phyloP scores from a whole-genome alignment of 1,140 invertebrate genomes.

The Trinorchestia longiramus region DNA sequence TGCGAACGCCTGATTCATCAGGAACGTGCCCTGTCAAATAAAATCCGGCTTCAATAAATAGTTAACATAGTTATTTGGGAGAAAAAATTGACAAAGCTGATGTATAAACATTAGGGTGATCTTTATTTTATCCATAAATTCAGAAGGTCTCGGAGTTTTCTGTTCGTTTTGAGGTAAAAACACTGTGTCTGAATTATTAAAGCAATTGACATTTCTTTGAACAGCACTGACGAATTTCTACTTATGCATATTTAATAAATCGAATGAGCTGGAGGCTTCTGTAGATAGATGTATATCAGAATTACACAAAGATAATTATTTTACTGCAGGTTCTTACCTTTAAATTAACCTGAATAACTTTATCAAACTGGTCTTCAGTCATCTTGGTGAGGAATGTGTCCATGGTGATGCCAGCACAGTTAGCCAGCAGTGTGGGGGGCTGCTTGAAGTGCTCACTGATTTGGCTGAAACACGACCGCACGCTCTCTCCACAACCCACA shows the following conservation, averaged over 20 bases:
- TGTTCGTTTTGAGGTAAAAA: no score
- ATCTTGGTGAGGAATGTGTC: slow-evolving; percentile 63
- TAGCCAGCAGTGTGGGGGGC: slow-evolving; percentile 60
- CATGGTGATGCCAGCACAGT: slow-evolving; percentile 63
- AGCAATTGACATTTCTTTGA: no score
- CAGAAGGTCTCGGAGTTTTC: no score
- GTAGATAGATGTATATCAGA: no score
- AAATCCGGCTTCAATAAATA: not conserved
- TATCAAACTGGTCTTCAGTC: slow-evolving; percentile 67
- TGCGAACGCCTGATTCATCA: slow-evolving; percentile 15
- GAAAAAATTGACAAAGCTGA: not conserved
- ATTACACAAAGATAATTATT: not conserved
- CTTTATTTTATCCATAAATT: no score
- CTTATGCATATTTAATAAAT: no score
- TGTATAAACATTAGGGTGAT: no score
- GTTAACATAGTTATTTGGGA: not conserved
- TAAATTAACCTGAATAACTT: slow-evolving; percentile 88
- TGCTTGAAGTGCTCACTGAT: slow-evolving; percentile 49
- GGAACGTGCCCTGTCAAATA: not conserved
- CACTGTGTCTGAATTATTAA: no score
- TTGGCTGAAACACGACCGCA: slow-evolving; percentile 44
- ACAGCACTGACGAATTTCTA: no score
- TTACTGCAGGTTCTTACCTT: slow-evolving; percentile 74
- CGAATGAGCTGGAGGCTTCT: no score
- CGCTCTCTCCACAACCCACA: slow-evolving; percentile 33